Evolutionary conservation across 1,140 invertebrate species (phyloP).

Genomic region (Aphaenogaster floridana): DNA sequence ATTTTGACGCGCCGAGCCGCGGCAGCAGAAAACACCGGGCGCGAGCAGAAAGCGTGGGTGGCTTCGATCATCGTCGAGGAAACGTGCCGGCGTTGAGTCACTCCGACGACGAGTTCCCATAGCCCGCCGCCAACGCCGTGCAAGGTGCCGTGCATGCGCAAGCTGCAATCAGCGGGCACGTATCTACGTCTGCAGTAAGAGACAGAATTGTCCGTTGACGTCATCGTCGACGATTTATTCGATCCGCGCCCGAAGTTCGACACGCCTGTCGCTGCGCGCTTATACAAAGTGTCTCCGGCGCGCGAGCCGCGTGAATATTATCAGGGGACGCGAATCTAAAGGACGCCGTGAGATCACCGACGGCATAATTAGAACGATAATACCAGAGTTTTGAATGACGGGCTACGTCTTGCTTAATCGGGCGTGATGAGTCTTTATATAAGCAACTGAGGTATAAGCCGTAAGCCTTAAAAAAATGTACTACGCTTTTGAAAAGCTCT

Average conservation of each 20-base stretch:
- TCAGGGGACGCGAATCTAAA: not conserved
- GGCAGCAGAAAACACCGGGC: constrained; percentile 8
- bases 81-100: constrained; percentile 68
- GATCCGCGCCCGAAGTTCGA: constrained; percentile 69
- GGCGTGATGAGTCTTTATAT: not conserved
- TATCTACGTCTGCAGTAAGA: constrained; percentile 60
- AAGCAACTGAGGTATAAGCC: not conserved
- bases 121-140: constrained; percentile 48
- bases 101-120: constrained; percentile 49
- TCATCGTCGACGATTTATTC: constrained; percentile 73
- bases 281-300: not conserved
- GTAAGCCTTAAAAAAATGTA: not conserved
- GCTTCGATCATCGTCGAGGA: constrained; percentile 67
- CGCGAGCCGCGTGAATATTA: not conserved
- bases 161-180: constrained; percentile 63
- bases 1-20: constrained; percentile 51
- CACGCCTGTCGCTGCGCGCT: constrained; percentile 49
- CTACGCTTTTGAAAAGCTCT: not conserved
- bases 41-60: constrained; percentile 54
- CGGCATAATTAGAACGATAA: constrained; percentile 19
- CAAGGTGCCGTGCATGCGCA: constrained; percentile 72
- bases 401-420: not conserved
- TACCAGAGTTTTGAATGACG: not conserved
- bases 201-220: constrained; percentile 73
- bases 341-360: not conserved